These are phyloP conservation scores for Mellilla xanthometata DNA, from an alignment of 2,888 invertebrate genomes.

Conservation along the genomic window DNA sequence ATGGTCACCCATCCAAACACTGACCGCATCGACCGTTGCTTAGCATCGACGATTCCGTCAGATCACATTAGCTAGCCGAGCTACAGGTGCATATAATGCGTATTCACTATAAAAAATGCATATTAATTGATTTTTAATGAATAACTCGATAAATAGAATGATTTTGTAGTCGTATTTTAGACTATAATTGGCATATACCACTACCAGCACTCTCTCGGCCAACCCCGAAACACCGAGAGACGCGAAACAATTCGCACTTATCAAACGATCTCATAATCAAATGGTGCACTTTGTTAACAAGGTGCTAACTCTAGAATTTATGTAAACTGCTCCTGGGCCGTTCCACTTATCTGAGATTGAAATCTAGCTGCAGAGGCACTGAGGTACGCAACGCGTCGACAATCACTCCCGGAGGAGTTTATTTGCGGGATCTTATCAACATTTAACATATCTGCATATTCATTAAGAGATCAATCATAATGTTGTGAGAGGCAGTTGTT, in stretches of 20 bases:
- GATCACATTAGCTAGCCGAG: too few relatives aligned
- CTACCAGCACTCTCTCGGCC: background rate
- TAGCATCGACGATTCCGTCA: too few relatives aligned
- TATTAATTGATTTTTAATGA: too few relatives aligned
- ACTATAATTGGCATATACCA: too few relatives aligned
- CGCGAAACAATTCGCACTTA: slow-evolving; percentile 52
- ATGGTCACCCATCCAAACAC: too few relatives aligned
- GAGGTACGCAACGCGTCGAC: slow-evolving; percentile 60
- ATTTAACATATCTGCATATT: slow-evolving; percentile 79
- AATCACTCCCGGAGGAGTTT: slow-evolving; percentile 77
- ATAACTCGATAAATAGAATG: too few relatives aligned
- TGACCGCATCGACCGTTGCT: too few relatives aligned
- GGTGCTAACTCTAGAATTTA: slow-evolving; percentile 79
- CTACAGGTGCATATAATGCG: too few relatives aligned
- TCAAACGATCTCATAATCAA: slow-evolving; percentile 72
- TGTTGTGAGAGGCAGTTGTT: slow-evolving; percentile 32
- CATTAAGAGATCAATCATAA: slow-evolving; percentile 79
- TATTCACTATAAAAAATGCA: too few relatives aligned
- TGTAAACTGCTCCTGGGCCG: slow-evolving; percentile 75
- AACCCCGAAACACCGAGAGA: slow-evolving; percentile 27
- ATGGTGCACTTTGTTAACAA: slow-evolving; percentile 78
- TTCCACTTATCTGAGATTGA: slow-evolving; percentile 79
- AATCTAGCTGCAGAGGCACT: slow-evolving; percentile 62
- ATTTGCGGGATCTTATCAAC: slow-evolving; percentile 73
- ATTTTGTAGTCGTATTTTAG: too few relatives aligned